These are phyloP conservation scores for Lacerta viridis DNA, from an alignment of 2,797 vertebrate species.

Conservation along the genomic window DNA sequence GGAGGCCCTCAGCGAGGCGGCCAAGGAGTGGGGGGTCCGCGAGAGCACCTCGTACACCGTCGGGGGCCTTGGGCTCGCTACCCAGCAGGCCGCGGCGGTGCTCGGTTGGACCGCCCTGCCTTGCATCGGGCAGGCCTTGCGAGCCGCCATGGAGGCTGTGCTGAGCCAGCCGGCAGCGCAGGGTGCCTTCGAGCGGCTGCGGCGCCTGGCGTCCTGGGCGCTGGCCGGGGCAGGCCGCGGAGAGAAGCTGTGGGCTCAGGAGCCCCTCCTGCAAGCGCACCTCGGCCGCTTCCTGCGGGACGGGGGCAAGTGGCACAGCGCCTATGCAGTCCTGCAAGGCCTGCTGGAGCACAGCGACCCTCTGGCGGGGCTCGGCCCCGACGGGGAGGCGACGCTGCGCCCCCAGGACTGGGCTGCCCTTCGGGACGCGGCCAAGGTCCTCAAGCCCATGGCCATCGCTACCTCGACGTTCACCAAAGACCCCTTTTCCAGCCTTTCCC, in stretches of 20 bases:
- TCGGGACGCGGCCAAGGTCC: constrained; percentile 78
- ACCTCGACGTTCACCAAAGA: constrained; percentile 83
- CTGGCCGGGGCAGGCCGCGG: constrained; percentile 28
- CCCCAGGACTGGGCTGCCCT: constrained; percentile 79
- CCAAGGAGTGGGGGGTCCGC: constrained; percentile 79
- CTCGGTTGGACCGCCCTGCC: constrained; percentile 71
- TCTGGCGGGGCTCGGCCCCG: constrained; percentile 16
- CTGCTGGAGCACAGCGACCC: constrained; percentile 54
- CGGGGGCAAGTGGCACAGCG: constrained; percentile 58
- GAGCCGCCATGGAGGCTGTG: constrained; percentile 78
- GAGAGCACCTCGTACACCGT: constrained; percentile 66
- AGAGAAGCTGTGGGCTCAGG: constrained; percentile 55
- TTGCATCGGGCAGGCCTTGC: constrained; percentile 79
- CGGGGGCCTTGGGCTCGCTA: constrained; percentile 25
- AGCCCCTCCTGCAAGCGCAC: constrained; percentile 52
- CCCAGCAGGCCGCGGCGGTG: constrained; percentile 1
- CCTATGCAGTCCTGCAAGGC: constrained; percentile 52
- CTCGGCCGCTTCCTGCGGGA: constrained; percentile 53
- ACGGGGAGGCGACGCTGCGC: constrained; percentile 50
- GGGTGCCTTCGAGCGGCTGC: constrained; percentile 67
- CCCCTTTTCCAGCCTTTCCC: constrained; percentile 80
- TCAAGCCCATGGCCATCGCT: constrained; percentile 83
- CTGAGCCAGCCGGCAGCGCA: constrained; percentile 74
- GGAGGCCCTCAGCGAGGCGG: constrained; percentile 66
- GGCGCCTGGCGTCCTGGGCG: constrained; percentile 46